Evolutionary conservation across 2,797 vertebrate species (phyloP).

Genomic region (Oophaga sylvatica): DNA sequence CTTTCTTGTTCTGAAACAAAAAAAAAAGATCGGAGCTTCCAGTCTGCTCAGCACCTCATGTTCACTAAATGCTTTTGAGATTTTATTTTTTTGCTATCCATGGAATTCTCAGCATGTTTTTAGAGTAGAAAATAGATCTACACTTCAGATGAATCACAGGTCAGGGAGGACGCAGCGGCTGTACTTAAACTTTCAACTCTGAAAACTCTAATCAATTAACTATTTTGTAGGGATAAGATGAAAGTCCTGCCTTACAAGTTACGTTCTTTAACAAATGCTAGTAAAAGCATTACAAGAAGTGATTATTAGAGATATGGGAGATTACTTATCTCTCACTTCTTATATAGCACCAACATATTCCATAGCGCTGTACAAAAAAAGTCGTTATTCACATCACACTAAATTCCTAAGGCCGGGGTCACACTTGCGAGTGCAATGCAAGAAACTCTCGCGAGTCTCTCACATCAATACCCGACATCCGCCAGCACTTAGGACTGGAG

Average conservation of each 20-base stretch:
- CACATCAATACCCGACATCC: too few relatives aligned
- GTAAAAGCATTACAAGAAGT: background rate
- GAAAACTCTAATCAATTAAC: conserved; percentile 34
- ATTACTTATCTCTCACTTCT: background rate
- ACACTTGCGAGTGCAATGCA: too few relatives aligned
- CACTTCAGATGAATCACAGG: conserved; percentile 1
- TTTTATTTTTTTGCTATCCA: background rate
- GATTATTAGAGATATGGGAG: background rate
- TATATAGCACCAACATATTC: background rate
- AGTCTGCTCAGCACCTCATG: background rate
- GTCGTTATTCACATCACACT: background rate
- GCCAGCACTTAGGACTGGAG: too few relatives aligned
- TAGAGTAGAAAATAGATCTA: conserved; percentile 34
- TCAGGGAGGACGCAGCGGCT: background rate
- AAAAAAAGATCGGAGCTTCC: background rate
- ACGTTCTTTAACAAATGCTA: background rate
- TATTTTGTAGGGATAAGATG: background rate
- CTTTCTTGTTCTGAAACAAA: conserved; percentile 15
- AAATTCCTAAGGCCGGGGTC: too few relatives aligned
- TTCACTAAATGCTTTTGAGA: conserved; percentile 38
- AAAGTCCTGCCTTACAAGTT: background rate
- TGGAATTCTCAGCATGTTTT: conserved; percentile 27
- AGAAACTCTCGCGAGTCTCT: too few relatives aligned
- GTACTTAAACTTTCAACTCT: conserved; percentile 22
- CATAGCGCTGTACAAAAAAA: background rate